Evolutionary conservation across 2,797 vertebrate species (phyloP), one percentile per base, ranked within the genome.

Genomic region (Betta splendens): DNA sequence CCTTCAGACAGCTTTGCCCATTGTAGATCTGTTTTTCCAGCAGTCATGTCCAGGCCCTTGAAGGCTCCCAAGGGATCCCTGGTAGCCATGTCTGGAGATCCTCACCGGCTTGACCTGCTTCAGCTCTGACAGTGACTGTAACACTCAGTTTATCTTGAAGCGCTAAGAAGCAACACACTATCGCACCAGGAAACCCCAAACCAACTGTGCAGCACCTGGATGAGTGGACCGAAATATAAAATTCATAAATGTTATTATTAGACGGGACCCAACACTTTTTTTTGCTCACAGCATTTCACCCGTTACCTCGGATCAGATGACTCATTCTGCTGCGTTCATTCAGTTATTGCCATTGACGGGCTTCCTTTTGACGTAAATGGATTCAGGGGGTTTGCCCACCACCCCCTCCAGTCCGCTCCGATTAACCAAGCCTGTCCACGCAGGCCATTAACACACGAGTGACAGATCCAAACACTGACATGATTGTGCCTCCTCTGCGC

Each of bases 391-490:
- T 64, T 26, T 54, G 75, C 73, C 80, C 67, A 61, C 52, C 75
- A 68, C 42, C 58, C 57, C 38, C 66, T 54, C 54, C 69, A 80
- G 84, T 89, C 85, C 9, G 39, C 78, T 89, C 75, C 55, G 45
- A 84, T 90, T 89, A 89, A 74, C 75, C 49, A 50, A 68, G 38
- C 45, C 64, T 78, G 85, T 81, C 80, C 64, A 59, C 82, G 73
- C 72, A 65, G 46, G 75, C 77, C 86, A 89, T 89, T 90, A 90
- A 77, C 81, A 80, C 75, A 47, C 60, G 44, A 81, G 72, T 87
- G 88, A 89, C 89, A 83, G 77, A 84, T 80, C 73, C 80, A 91
- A 85, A 89, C 83, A 75, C 64, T 87, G 88, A 90, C 88, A 81
- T 76, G 84, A 70, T 79, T 77, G 69, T 47, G 54, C 72, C 62